These are phyloP conservation scores for Thelaira solivaga DNA, from an alignment of 2,888 invertebrate genomes.

Conservation along the genomic window DNA sequence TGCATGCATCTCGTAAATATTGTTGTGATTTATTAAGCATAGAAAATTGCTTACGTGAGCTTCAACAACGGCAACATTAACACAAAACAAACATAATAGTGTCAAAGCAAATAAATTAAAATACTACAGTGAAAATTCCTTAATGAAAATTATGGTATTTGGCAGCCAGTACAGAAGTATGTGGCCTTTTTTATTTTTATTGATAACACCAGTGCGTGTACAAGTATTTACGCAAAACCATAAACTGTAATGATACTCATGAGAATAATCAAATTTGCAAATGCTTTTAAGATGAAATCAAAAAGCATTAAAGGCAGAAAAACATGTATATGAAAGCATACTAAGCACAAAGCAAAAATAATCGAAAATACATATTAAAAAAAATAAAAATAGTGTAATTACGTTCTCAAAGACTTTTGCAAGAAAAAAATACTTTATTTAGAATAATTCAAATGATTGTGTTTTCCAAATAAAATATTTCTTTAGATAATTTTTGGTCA, in stretches of 20 bases:
- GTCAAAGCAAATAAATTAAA: background rate
- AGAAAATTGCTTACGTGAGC: slow-evolving; percentile 52
- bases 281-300: slow-evolving; percentile 19
- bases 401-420: slow-evolving; percentile 5
- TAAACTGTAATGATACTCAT: slow-evolving; percentile 71
- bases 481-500: too few species aligned
- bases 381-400: slow-evolving; percentile 4
- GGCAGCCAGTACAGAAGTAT: background rate
- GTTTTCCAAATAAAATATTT: too few species aligned
- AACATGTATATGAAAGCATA: too few species aligned
- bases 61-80: slow-evolving; percentile 39
- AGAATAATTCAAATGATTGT: too few species aligned
- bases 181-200: background rate
- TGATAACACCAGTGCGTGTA: background rate
- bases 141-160: background rate
- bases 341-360: slow-evolving; percentile 1
- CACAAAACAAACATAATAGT: slow-evolving; percentile 9
- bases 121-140: background rate
- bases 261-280: slow-evolving; percentile 69
- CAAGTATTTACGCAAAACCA: slow-evolving; percentile 66
- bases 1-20: too few species aligned
- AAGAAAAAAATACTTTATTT: too few species aligned
- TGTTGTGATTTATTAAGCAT: slow-evolving; percentile 57
- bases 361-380: background rate
- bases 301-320: too few species aligned